phyloP scores from a whole-genome alignment of 1,140 invertebrate genomes.

The Probaryconus sp. region DNA sequence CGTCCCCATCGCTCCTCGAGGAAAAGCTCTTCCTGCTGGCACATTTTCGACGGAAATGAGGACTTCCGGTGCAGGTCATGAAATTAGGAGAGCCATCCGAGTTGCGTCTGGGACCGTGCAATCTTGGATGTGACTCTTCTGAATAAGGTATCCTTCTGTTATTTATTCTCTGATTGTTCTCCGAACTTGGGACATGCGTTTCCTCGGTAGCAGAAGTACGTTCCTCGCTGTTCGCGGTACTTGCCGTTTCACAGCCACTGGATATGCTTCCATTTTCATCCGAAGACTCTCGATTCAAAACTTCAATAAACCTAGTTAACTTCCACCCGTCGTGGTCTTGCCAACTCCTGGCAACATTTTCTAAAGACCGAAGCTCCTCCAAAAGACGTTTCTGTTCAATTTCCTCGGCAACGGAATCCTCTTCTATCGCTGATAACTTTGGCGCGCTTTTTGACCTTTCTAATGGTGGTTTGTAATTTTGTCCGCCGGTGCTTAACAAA shows the following conservation, averaged over 20 bases:
- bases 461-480: constrained; percentile 92
- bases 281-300: constrained; percentile 72
- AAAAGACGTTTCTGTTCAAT: constrained; percentile 79
- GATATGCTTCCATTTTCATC: constrained; percentile 87
- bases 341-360: constrained; percentile 74
- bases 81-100: constrained; percentile 75
- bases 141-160: constrained; percentile 32
- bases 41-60: constrained; percentile 66
- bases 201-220: constrained; percentile 64
- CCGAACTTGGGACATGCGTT: constrained; percentile 20
- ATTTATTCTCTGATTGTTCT: constrained; percentile 31
- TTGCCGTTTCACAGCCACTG: constrained; percentile 87
- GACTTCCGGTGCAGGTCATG: constrained; percentile 72
- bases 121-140: constrained; percentile 25
- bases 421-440: constrained; percentile 95
- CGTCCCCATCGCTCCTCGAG: constrained; percentile 67
- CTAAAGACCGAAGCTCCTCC: constrained; percentile 72
- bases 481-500: constrained; percentile 86
- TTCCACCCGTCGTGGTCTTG: constrained; percentile 75
- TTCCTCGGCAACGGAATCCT: constrained; percentile 91
- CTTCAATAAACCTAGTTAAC: constrained; percentile 73
- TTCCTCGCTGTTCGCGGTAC: constrained; percentile 80
- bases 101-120: constrained; percentile 67
- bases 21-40: constrained; percentile 64
- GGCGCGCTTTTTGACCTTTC: constrained; percentile 97